phyloP scores from a whole-genome alignment of 2,797 vertebrate species.

The Spinus pinus region DNA sequence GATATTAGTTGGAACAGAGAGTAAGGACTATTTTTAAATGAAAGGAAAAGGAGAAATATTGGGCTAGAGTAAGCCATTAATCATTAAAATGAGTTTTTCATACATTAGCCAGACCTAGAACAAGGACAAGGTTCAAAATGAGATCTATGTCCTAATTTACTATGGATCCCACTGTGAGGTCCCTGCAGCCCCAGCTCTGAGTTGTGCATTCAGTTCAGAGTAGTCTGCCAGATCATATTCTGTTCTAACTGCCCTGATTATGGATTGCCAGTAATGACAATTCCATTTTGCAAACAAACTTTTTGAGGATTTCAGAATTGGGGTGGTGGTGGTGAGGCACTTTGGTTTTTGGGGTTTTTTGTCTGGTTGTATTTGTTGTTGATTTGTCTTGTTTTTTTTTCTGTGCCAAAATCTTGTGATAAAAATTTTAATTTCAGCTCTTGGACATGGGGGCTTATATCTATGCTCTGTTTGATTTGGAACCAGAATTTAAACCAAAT shows the following conservation, averaged over 20 bases:
- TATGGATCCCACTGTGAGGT: background rate
- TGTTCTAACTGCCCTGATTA: background rate
- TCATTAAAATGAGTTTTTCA: background rate
- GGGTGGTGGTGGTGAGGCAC: background rate
- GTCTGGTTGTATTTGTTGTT: background rate
- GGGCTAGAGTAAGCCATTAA: background rate
- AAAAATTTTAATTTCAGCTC: background rate
- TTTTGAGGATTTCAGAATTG: background rate
- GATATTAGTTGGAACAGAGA: background rate
- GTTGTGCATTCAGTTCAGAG: background rate
- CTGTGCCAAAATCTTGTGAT: background rate
- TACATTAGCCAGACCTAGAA: background rate
- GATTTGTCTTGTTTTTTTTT: background rate
- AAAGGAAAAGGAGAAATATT: background rate
- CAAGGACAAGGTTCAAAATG: background rate
- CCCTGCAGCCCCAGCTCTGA: background rate
- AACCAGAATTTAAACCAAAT: background rate
- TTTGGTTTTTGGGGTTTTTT: background rate
- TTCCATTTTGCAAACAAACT: background rate
- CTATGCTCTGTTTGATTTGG: background rate
- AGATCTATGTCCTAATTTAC: background rate
- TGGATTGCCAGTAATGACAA: background rate
- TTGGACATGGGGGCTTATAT: background rate
- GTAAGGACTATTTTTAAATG: background rate
- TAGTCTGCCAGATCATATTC: background rate